A percentile compares a stretch with the other conserved stretches of the same genome.
Conservation (phyloP, 2,113 vertebrate genomes). For the Melanerpes formicivorus region DNA sequence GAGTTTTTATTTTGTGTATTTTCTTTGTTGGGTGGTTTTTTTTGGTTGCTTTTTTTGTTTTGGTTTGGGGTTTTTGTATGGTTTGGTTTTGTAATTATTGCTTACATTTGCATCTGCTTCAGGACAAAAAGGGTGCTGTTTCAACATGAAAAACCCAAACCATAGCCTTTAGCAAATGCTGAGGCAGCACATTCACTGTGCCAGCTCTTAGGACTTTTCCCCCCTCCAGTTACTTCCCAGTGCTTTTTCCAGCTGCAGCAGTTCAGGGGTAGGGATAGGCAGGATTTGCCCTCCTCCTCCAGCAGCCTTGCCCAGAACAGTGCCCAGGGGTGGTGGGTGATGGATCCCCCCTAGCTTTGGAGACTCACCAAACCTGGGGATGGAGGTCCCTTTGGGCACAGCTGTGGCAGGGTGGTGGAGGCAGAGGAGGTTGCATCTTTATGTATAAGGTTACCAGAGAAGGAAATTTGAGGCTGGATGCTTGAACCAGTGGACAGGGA, state of each 20-base stretch:
- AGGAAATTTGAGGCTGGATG: fast-evolving
- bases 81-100: not conserved
- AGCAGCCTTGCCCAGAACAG: not conserved
- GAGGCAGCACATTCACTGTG: not conserved
- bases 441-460: not conserved
- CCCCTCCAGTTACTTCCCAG: not conserved
- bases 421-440: not conserved
- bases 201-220: not conserved
- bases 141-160: not conserved
- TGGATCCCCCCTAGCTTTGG: not conserved
- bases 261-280: not conserved
- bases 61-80: not conserved
- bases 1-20: not conserved
- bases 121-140: not conserved
- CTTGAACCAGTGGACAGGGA: not conserved
- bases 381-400: not conserved
- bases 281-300: not conserved
- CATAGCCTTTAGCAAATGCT: not conserved
- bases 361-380: fast-evolving
- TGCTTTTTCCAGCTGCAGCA: not conserved
- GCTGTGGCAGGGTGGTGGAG: fast-evolving
- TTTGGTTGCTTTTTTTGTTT: not conserved
- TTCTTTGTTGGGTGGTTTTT: no score
- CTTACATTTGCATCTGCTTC: slow-evolving; percentile 1
- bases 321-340: fast-evolving